Evolutionary conservation across 2,888 invertebrate species (phyloP).

Genomic region (Lithophane ornitopus): DNA sequence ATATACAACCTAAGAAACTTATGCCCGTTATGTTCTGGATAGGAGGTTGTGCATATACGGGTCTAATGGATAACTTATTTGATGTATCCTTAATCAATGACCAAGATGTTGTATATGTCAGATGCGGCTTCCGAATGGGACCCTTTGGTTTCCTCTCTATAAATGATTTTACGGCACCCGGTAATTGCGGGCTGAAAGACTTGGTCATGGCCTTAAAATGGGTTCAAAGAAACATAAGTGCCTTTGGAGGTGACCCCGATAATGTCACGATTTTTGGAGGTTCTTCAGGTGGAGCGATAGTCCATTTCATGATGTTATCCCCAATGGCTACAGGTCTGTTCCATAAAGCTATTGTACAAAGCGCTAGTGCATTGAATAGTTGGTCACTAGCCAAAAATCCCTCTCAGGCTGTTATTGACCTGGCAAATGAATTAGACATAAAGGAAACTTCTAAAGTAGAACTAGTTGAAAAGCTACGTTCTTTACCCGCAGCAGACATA

Average conservation of each 20-base stretch:
- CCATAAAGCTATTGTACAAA: conserved; percentile 87
- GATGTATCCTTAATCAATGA: conserved; percentile 82
- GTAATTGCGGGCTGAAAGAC: conserved; percentile 87
- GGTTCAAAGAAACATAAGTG: conserved; percentile 83
- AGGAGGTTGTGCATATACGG: conserved; percentile 81
- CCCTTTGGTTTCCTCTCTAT: conserved; percentile 87
- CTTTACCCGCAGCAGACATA: conserved; percentile 73
- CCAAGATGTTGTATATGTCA: conserved; percentile 82
- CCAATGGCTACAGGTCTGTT: conserved; percentile 87
- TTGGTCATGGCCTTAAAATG: conserved; percentile 85
- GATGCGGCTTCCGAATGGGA: conserved; percentile 85
- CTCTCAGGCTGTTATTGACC: conserved; percentile 72
- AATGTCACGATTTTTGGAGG: conserved; percentile 88
- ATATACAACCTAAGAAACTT: conserved; percentile 76
- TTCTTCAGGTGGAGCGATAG: conserved; percentile 85
- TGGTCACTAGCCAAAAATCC: conserved; percentile 85
- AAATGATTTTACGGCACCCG: conserved; percentile 84
- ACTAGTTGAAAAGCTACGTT: conserved; percentile 80
- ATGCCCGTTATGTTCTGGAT: conserved; percentile 90
- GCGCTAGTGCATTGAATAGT: conserved; percentile 84
- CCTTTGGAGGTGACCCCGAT: conserved; percentile 86
- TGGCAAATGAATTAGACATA: conserved; percentile 80
- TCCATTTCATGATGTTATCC: conserved; percentile 87
- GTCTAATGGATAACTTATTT: conserved; percentile 75
- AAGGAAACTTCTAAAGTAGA: conserved; percentile 75